Percentiles rank a stretch among this genome's conserved stretches.
phyloP scores from a whole-genome alignment of 2,888 invertebrate species.

The Chrysolina haemoptera region DNA sequence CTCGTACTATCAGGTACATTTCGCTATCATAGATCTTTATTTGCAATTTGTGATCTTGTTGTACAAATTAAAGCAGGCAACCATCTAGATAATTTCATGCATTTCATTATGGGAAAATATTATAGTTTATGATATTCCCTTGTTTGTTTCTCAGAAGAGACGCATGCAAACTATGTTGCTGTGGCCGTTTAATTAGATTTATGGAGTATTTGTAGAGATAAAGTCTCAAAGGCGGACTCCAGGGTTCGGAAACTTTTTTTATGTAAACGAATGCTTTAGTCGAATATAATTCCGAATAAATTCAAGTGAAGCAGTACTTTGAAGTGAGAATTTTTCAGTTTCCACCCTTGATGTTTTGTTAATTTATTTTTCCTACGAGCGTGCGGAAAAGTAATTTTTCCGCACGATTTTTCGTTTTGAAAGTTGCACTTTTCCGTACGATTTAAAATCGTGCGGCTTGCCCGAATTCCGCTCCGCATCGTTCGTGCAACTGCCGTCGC shows the following conservation, averaged over 20 bases:
- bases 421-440: too few species aligned
- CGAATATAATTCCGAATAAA: not conserved
- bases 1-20: conserved; percentile 36
- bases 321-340: too few species aligned
- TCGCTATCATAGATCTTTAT: conserved; percentile 48
- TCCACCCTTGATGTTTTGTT: too few species aligned
- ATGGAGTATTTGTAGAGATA: conserved; percentile 57
- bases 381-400: too few species aligned
- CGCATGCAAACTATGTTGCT: conserved; percentile 52
- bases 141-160: conserved; percentile 59
- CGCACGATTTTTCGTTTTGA: too few species aligned
- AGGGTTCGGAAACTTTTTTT: not conserved
- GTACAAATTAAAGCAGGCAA: conserved; percentile 61
- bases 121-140: conserved; percentile 58
- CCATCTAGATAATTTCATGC: conserved; percentile 61
- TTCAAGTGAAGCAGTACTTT: too few species aligned
- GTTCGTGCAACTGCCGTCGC: too few species aligned
- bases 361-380: too few species aligned
- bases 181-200: conserved; percentile 63
- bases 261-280: not conserved
- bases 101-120: conserved; percentile 56
- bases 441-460: too few species aligned
- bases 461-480: too few species aligned
- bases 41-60: conserved; percentile 60
- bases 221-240: conserved; percentile 30